These are phyloP conservation scores for Rhincodon typus DNA, from an alignment of 2,797 vertebrate genomes.

Conservation along the genomic window DNA sequence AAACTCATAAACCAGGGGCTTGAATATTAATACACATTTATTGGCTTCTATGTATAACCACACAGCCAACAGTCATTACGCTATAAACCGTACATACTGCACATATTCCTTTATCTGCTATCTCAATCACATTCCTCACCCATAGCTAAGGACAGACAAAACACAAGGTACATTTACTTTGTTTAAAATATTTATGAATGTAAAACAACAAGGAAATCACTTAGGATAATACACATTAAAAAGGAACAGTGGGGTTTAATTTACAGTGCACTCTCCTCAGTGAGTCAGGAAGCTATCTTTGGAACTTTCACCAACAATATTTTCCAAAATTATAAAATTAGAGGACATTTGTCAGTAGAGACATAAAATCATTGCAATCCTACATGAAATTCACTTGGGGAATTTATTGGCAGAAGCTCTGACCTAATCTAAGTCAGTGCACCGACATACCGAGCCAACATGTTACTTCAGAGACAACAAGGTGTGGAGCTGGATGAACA, in stretches of 20 bases:
- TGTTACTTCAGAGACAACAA: background rate
- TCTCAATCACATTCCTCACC: background rate
- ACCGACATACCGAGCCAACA: background rate
- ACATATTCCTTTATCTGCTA: background rate
- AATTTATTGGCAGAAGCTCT: background rate
- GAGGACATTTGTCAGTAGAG: background rate
- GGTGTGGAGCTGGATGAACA: too few species aligned
- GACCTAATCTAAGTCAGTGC: background rate
- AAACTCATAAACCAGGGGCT: background rate
- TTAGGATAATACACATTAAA: background rate
- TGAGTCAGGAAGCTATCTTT: too few species aligned
- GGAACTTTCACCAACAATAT: slow-evolving; percentile 6
- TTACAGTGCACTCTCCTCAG: too few species aligned
- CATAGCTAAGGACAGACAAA: background rate
- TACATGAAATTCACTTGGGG: background rate
- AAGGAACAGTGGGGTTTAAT: background rate
- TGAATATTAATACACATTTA: background rate
- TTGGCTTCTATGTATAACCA: background rate
- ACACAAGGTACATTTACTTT: background rate
- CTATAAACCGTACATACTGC: background rate
- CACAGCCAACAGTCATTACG: background rate
- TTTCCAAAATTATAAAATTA: background rate
- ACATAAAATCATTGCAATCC: background rate
- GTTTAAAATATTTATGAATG: too few species aligned
- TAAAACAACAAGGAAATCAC: background rate